A percentile compares a stretch with the other conserved stretches of the same genome.
These are phyloP conservation scores for Leucoma salicis DNA, from an alignment of 2,888 invertebrate genomes.

Conservation along the genomic window DNA sequence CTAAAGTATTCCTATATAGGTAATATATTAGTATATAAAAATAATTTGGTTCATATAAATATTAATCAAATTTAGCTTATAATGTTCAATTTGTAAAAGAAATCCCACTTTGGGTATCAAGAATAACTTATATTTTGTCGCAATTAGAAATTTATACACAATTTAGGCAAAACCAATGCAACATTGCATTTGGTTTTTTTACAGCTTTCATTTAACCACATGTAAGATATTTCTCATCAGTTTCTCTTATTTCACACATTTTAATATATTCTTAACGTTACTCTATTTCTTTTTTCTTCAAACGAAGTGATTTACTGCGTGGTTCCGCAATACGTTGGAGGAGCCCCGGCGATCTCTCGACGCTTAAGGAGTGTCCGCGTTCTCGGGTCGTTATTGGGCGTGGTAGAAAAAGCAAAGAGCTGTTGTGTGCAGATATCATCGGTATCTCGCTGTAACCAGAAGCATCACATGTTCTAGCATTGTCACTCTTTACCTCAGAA, in stretches of 20 bases:
- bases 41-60: background rate
- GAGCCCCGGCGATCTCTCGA: conserved; percentile 56
- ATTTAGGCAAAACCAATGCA: background rate
- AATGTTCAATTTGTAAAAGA: conserved; percentile 24
- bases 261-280: too few relatives aligned
- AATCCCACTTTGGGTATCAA: conserved; percentile 41
- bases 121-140: conserved; percentile 39
- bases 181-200: too few relatives aligned
- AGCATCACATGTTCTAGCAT: conserved; percentile 42
- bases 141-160: conserved; percentile 6
- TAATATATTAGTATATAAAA: background rate
- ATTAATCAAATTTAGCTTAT: background rate
- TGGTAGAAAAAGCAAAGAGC: conserved; percentile 36
- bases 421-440: conserved; percentile 43
- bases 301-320: conserved; percentile 69
- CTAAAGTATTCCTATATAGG: background rate
- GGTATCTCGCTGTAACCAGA: conserved; percentile 50
- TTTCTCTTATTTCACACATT: too few relatives aligned
- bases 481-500: conserved; percentile 54
- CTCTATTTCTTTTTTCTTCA: conserved; percentile 61
- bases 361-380: conserved; percentile 62
- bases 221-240: too few relatives aligned
- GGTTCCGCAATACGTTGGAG: conserved; percentile 52
- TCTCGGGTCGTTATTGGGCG: conserved; percentile 48
- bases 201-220: too few relatives aligned